These are phyloP conservation scores for Lutraria rhynchaena DNA, from an alignment of 1,140 invertebrate genomes.

Conservation along the genomic window DNA sequence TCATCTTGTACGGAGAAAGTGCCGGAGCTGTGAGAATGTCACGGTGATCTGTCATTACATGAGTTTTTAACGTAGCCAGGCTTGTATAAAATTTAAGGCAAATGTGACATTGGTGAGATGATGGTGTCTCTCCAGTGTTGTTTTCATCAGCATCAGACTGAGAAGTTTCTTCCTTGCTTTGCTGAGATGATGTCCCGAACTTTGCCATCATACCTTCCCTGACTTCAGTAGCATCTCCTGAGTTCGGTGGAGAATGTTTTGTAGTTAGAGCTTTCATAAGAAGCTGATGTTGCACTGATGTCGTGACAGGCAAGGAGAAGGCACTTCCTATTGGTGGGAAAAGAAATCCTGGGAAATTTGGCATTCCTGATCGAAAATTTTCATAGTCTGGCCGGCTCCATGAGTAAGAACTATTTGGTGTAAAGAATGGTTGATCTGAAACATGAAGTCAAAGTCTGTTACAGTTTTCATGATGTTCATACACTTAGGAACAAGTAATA, in stretches of 20 bases:
- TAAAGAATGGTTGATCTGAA: conserved; percentile 45
- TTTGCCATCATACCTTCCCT: conserved; percentile 44
- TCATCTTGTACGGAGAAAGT: conserved; percentile 55
- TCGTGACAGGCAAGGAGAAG: conserved; percentile 55
- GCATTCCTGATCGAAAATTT: conserved; percentile 50
- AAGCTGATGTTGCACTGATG: conserved; percentile 51
- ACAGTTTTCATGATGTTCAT: background rate
- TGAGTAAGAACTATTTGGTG: conserved; percentile 15
- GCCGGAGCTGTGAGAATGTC: conserved; percentile 29
- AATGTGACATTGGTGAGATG: conserved; percentile 50
- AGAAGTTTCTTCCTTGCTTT: conserved; percentile 25
- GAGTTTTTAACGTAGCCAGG: conserved; percentile 26
- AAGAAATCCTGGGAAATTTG: conserved; percentile 50
- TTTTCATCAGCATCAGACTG: conserved; percentile 40
- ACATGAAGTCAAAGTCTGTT: background rate
- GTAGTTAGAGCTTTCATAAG: conserved; percentile 50
- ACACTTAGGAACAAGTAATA: too few relatives aligned
- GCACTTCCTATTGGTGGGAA: conserved; percentile 51
- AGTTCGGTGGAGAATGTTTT: background rate
- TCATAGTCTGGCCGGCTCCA: conserved; percentile 45
- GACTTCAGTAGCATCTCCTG: conserved; percentile 15
- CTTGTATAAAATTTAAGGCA: conserved; percentile 54
- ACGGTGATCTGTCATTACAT: conserved; percentile 45
- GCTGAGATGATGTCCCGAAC: background rate
- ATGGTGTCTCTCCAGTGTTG: conserved; percentile 11